Evolutionary conservation across 2,888 invertebrate species (phyloP).

Genomic region (Sinotaia quadrata): DNA sequence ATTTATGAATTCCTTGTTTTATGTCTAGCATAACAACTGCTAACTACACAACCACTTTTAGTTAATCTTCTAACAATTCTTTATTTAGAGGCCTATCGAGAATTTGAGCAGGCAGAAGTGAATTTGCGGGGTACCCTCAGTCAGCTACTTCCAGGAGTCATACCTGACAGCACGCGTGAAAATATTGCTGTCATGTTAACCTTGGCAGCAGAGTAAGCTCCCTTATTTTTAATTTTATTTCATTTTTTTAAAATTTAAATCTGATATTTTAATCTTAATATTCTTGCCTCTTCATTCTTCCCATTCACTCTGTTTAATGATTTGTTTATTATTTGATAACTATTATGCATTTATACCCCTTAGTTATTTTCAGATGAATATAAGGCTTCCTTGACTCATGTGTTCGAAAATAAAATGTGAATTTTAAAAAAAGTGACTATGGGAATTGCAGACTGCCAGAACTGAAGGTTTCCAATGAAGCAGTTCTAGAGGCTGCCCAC

Average conservation of each 20-base stretch:
- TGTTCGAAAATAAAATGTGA: no score
- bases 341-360: no score
- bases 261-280: not conserved
- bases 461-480: conserved; percentile 44
- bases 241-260: not conserved
- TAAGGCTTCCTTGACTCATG: no score
- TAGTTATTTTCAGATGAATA: no score
- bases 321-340: no score
- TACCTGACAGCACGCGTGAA: conserved; percentile 50
- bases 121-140: conserved; percentile 63
- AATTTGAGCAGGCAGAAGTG: conserved; percentile 79
- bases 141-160: conserved; percentile 49
- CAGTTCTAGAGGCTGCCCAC: conserved; percentile 57
- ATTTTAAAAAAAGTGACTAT: no score
- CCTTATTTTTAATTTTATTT: not conserved
- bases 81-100: conserved; percentile 76
- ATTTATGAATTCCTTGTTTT: no score
- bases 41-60: no score
- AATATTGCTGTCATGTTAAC: conserved; percentile 36
- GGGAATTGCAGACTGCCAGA: conserved; percentile 54
- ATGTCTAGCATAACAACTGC: no score
- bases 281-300: conserved; percentile 39
- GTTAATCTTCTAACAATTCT: no score
- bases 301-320: no score
- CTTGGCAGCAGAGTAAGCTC: conserved; percentile 17